These are phyloP conservation scores for Struthio camelus DNA, from an alignment of 2,113 vertebrate genomes.

Conservation along the genomic window DNA sequence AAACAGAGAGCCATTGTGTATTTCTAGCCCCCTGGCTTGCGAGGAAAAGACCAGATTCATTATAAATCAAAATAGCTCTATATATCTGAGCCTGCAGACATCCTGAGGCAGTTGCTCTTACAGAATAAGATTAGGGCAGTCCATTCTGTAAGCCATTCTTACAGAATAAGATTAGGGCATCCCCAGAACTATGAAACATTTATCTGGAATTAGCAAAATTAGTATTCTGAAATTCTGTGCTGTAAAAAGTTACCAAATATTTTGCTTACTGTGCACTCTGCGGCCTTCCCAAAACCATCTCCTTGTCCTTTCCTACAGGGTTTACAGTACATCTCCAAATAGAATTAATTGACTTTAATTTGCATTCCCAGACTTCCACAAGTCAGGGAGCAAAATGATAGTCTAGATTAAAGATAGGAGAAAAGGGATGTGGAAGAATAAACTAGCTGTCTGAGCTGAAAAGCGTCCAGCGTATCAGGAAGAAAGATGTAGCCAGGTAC, in stretches of 20 bases:
- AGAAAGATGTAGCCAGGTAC: neutral
- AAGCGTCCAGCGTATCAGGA: neutral
- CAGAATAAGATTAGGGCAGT: neutral
- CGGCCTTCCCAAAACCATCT: neutral
- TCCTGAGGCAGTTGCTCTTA: rapidly evolving
- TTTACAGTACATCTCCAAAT: neutral
- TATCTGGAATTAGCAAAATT: neutral
- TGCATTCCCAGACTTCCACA: rapidly evolving
- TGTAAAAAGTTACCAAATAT: neutral
- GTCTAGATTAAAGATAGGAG: neutral
- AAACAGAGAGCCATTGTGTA: neutral
- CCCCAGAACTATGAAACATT: neutral
- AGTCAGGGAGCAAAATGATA: neutral
- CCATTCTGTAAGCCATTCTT: too few relatives aligned
- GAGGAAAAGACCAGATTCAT: neutral
- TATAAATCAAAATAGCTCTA: neutral
- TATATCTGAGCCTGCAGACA: neutral
- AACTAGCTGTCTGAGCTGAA: neutral
- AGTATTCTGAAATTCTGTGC: neutral
- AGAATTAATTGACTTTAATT: neutral
- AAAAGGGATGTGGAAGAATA: neutral
- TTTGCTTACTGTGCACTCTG: neutral
- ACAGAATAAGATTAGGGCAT: neutral
- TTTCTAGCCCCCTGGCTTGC: neutral
- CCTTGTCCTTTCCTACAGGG: neutral